Evolutionary conservation across 2,797 vertebrate genomes (phyloP).

Genomic region (Rhynchonycteris naso): DNA sequence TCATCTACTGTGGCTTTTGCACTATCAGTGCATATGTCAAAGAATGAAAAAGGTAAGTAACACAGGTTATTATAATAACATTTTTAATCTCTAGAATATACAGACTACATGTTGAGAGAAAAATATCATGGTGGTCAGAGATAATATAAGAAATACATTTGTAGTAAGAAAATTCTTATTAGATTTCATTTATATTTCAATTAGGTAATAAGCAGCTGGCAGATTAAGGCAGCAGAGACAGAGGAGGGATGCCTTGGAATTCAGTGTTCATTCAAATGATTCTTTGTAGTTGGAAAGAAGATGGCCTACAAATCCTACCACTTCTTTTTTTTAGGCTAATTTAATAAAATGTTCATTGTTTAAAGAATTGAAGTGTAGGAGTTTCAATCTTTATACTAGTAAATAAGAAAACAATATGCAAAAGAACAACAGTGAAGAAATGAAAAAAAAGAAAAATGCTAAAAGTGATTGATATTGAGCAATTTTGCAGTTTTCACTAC

Average conservation of each 20-base stretch:
- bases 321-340: not conserved
- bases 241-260: too few species aligned
- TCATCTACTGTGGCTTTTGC: not conserved
- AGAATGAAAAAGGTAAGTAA: not conserved
- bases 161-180: not conserved
- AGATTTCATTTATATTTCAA: not conserved
- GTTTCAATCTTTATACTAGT: not conserved
- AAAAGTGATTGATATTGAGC: constrained; percentile 69
- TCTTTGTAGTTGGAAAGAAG: not conserved
- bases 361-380: not conserved
- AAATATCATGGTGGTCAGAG: not conserved
- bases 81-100: not conserved
- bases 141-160: not conserved
- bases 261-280: not conserved
- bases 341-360: not conserved
- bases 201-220: too few species aligned
- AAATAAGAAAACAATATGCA: constrained; percentile 27
- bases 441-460: constrained; percentile 75
- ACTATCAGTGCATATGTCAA: not conserved
- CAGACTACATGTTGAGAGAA: not conserved
- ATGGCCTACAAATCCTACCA: not conserved
- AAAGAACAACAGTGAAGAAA: constrained; percentile 69
- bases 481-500: constrained; percentile 66
- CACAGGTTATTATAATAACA: not conserved
- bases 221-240: too few species aligned